phyloP scores from a whole-genome alignment of 2,888 invertebrate species.

The Shargacucullia verbasci region DNA sequence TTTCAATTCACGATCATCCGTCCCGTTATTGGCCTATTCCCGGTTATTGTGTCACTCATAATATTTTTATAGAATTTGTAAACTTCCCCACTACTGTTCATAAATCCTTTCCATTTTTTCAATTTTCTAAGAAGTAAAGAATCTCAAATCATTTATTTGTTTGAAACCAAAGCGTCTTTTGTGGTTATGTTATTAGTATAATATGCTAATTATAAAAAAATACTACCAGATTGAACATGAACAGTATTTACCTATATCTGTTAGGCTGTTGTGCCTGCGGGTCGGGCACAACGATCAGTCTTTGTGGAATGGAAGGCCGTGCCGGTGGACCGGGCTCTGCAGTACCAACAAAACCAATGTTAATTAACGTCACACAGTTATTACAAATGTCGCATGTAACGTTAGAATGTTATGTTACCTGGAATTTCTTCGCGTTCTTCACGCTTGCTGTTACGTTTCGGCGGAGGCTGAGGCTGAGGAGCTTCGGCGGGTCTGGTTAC shows the following conservation, averaged over 20 bases:
- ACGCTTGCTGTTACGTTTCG: constrained; percentile 88
- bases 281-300: constrained; percentile 97
- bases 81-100: too few species aligned
- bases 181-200: too few species aligned
- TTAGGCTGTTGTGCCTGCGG: constrained; percentile 93
- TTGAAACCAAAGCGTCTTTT: too few species aligned
- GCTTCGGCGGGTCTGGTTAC: constrained; percentile 90
- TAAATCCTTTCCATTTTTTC: too few species aligned
- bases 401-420: constrained; percentile 71
- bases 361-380: constrained; percentile 49
- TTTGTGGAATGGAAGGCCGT: constrained; percentile 96
- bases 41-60: too few species aligned
- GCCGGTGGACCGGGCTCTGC: constrained; percentile 96
- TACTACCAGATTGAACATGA: constrained; percentile 6
- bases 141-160: too few species aligned
- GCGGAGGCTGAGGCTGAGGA: constrained; percentile 89
- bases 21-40: too few species aligned
- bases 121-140: too few species aligned
- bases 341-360: constrained; percentile 57
- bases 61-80: too few species aligned
- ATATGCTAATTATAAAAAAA: background rate
- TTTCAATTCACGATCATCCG: too few species aligned
- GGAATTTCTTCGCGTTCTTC: constrained; percentile 90
- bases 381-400: constrained; percentile 32
- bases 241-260: constrained; percentile 86